Conservation (phyloP, 2,113 vertebrate genomes). For the Tonatia bakeri region DNA sequence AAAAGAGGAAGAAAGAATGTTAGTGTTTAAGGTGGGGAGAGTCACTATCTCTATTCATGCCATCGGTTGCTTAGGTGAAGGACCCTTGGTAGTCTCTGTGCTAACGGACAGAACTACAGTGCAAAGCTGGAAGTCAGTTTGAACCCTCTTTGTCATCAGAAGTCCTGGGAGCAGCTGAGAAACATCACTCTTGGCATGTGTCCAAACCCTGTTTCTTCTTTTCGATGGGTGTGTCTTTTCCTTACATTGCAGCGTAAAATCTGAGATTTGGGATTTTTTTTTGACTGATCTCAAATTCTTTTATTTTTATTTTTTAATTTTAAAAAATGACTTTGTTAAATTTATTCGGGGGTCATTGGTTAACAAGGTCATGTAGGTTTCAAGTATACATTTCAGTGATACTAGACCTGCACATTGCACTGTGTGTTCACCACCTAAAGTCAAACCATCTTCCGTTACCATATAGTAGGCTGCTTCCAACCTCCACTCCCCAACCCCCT, state of each 20-base stretch:
- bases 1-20: background rate
- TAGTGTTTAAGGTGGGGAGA: background rate
- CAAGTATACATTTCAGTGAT: no score
- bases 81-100: background rate
- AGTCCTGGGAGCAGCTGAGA: background rate
- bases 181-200: background rate
- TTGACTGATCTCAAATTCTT: no score
- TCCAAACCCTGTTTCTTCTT: background rate
- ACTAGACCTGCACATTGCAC: no score
- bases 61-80: background rate
- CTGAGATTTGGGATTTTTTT: background rate
- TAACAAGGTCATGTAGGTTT: no score
- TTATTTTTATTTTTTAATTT: no score
- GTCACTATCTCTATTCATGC: background rate
- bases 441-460: no score
- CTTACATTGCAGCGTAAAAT: background rate
- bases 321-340: no score
- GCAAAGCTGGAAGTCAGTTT: background rate
- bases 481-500: no score
- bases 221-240: background rate
- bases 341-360: no score
- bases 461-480: no score
- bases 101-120: background rate
- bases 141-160: background rate
- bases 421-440: no score